Evolutionary conservation across 2,888 invertebrate genomes (phyloP).

Genomic region (Oxyscelio sp.): DNA sequence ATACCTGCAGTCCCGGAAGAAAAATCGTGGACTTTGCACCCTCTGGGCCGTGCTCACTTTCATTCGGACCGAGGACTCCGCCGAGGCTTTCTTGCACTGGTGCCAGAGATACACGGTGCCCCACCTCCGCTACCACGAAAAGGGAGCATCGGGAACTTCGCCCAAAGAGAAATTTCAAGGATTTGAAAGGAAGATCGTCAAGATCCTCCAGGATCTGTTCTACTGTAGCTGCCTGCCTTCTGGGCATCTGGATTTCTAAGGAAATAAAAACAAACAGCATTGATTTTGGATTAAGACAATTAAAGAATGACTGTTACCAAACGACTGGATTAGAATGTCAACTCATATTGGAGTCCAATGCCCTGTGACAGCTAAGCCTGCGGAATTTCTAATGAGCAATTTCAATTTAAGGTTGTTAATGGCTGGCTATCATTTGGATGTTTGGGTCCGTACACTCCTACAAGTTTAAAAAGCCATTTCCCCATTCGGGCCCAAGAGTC

Average conservation of each 20-base stretch:
- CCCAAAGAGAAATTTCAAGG: conserved; percentile 62
- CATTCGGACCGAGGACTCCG: too few relatives aligned
- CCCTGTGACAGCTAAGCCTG: too few relatives aligned
- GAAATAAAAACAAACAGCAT: not conserved
- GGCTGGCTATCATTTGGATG: not conserved
- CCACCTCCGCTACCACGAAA: conserved; percentile 77
- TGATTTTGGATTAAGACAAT: not conserved
- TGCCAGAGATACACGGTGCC: conserved; percentile 80
- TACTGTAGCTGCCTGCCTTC: conserved; percentile 83
- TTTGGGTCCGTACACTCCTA: not conserved
- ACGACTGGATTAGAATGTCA: too few relatives aligned
- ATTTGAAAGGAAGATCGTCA: conserved; percentile 78
- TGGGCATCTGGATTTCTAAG: conserved; percentile 60
- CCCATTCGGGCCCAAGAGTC: too few relatives aligned
- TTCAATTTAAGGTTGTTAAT: not conserved
- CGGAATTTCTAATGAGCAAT: not conserved
- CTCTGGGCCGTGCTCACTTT: too few relatives aligned
- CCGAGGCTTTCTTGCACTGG: too few relatives aligned
- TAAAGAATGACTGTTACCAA: not conserved
- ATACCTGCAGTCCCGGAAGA: too few relatives aligned
- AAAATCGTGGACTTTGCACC: too few relatives aligned
- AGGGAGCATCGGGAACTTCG: not conserved
- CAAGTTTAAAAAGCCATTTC: too few relatives aligned
- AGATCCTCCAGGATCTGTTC: conserved; percentile 81
- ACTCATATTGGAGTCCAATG: too few relatives aligned